Evolutionary conservation across 1,140 invertebrate species (phyloP), one percentile per base, ranked within the genome.

Genomic region (Orchesella cincta): DNA sequence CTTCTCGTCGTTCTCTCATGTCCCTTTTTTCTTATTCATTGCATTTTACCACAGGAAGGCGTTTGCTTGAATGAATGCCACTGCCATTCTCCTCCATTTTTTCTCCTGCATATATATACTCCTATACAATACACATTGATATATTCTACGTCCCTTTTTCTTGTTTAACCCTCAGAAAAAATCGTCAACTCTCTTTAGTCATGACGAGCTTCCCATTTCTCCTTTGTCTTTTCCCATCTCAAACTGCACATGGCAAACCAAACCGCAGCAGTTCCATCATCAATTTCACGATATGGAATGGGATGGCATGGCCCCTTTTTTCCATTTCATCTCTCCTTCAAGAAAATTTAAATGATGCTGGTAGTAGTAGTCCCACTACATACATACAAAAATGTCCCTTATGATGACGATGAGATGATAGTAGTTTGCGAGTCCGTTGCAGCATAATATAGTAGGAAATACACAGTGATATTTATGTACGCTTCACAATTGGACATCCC

Each of bases 131-230:
- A 8, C 18, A 8, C 39, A 46, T 46, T 5, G 39, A 46, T 18
- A 46, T 46, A 46, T 46, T 46, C 39, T 46, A 8, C 18, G 39
- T 46, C 52, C 52, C 23, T 3, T 23, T 67, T 67, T 8, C 31
- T 31, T 31, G 62, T 67, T 31, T 18, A 16, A 67, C 62, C 2
- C 31, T 5, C 62, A 31, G 8, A 23, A n/a, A n/a, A n/a, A 29
- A 67, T 31, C 62, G 62, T 67, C 62, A 67, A 33, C 28, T 67
- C 62, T 33, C 33, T 29, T 67, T 67, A 67, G 62, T n/a, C 29
- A 67, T 31, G 26, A 67, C 62, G 14, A 67, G 29, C 12, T 31
- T 12, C 31, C 20, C 20, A 12, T 46, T 8, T 46, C 39, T 46
- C 20, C 39, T n/a, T n/a, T n/a, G n/a, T n/a, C n/a, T n/a, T n/a